Percentiles rank a stretch among this genome's conserved stretches.
These are phyloP conservation scores for Acanthurus lineatus DNA, from an alignment of 2,797 vertebrate genomes.

Conservation along the genomic window DNA sequence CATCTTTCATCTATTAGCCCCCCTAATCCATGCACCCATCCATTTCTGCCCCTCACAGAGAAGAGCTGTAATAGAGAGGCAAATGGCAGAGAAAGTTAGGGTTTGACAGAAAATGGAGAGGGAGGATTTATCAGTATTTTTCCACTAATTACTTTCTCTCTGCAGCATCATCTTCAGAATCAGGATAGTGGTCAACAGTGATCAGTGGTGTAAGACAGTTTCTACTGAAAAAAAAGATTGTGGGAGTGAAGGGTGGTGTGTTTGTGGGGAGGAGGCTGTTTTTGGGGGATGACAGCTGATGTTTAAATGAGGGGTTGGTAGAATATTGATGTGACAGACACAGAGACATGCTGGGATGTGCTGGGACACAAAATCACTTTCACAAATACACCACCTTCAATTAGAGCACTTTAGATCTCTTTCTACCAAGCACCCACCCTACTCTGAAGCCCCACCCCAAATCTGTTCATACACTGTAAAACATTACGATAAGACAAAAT, in stretches of 20 bases:
- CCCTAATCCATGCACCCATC: slow-evolving; percentile 24
- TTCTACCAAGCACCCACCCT: slow-evolving; percentile 43
- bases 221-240: neutral
- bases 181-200: slow-evolving; percentile 1
- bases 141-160: slow-evolving; percentile 47
- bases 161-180: neutral
- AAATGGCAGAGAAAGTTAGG: slow-evolving; percentile 45
- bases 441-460: slow-evolving; percentile 1
- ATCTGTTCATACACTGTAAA: slow-evolving; percentile 39
- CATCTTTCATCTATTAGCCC: slow-evolving; percentile 56
- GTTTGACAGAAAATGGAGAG: slow-evolving; percentile 24
- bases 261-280: neutral
- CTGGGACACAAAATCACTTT: slow-evolving; percentile 75
- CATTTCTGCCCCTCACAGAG: slow-evolving; percentile 16
- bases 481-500: slow-evolving; percentile 16
- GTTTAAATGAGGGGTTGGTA: slow-evolving; percentile 75
- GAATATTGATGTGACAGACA: slow-evolving; percentile 77
- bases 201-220: slow-evolving; percentile 22
- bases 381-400: slow-evolving; percentile 72
- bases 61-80: slow-evolving; percentile 21
- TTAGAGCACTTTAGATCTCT: slow-evolving; percentile 75
- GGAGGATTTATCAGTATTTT: slow-evolving; percentile 36
- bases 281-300: slow-evolving; percentile 70
- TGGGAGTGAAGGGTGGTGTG: too few relatives aligned
- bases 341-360: slow-evolving; percentile 54